Conservation (phyloP, 2,113 vertebrate genomes). For the Meleagris gallopavo region DNA sequence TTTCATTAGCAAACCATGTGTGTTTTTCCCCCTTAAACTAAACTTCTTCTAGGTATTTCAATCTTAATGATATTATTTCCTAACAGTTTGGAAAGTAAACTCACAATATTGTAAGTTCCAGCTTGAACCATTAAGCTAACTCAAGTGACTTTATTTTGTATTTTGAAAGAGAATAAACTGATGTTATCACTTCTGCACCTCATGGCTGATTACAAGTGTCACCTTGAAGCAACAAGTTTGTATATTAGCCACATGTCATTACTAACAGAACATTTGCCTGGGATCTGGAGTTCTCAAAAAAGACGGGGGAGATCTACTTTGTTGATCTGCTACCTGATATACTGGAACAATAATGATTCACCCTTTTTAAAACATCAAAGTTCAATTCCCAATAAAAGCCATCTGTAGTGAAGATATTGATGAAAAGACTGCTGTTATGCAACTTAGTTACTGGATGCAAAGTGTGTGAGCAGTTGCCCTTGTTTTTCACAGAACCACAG, state of each 20-base stretch:
- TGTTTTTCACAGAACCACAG: not conserved
- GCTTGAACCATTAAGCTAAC: not conserved
- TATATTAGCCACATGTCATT: not conserved
- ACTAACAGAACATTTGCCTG: not conserved
- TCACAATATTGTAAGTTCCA: not conserved
- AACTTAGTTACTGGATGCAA: not conserved
- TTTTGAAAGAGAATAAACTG: constrained; percentile 65
- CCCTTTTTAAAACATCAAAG: not conserved
- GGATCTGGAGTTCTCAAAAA: not conserved
- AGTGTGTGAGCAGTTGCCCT: not conserved
- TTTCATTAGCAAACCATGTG: not conserved
- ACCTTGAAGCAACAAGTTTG: constrained; percentile 62
- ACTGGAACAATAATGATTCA: not conserved
- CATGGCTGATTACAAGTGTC: constrained; percentile 56
- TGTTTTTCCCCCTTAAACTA: not conserved
- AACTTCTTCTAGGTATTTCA: not conserved
- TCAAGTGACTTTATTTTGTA: constrained; percentile 62
- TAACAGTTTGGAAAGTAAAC: constrained; percentile 11
- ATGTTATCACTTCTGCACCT: constrained; percentile 63
- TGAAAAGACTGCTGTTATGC: not conserved
- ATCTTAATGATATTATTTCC: not conserved
- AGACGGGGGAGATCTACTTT: not conserved
- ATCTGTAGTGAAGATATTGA: not conserved
- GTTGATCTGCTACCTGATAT: not conserved
- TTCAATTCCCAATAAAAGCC: not conserved